phyloP scores from a whole-genome alignment of 2,888 invertebrate species.

The Agriopis leucophaearia region DNA sequence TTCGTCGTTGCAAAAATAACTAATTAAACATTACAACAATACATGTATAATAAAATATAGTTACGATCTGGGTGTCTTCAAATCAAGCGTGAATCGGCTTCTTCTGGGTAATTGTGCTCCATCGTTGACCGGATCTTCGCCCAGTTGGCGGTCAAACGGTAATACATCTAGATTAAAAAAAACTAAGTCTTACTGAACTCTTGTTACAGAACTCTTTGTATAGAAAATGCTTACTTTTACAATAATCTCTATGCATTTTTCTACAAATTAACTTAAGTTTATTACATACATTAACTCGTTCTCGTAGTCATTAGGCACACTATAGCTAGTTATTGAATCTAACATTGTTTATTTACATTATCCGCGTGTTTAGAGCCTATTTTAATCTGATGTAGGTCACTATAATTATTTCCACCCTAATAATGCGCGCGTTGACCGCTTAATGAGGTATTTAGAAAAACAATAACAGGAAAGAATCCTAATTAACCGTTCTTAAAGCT shows the following conservation, averaged over 20 bases:
- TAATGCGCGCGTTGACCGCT: constrained; percentile 3
- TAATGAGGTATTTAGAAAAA: constrained; percentile 14
- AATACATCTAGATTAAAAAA: too few relatives aligned
- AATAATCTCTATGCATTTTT: neutral
- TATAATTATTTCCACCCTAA: constrained; percentile 21
- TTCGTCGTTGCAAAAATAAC: too few relatives aligned
- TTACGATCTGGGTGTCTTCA: too few relatives aligned
- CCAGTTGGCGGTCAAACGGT: too few relatives aligned
- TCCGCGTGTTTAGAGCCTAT: constrained; percentile 1
- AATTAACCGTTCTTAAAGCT: constrained; percentile 14
- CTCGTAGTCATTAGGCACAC: neutral
- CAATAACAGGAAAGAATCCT: constrained; percentile 13
- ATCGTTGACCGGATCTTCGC: too few relatives aligned
- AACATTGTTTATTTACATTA: constrained; percentile 16
- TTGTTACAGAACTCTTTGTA: too few relatives aligned
- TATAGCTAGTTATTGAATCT: constrained; percentile 10
- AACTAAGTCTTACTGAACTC: too few relatives aligned
- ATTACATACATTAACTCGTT: too few relatives aligned
- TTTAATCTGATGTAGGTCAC: constrained; percentile 13
- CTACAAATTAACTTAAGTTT: neutral
- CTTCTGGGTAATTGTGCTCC: too few relatives aligned
- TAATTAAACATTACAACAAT: too few relatives aligned
- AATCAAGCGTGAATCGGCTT: too few relatives aligned
- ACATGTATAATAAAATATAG: too few relatives aligned
- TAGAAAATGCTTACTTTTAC: neutral